These are phyloP conservation scores for Desmophyllum pertusum DNA, from an alignment of 92 coral and sea anemone genomes.

Conservation along the genomic window DNA sequence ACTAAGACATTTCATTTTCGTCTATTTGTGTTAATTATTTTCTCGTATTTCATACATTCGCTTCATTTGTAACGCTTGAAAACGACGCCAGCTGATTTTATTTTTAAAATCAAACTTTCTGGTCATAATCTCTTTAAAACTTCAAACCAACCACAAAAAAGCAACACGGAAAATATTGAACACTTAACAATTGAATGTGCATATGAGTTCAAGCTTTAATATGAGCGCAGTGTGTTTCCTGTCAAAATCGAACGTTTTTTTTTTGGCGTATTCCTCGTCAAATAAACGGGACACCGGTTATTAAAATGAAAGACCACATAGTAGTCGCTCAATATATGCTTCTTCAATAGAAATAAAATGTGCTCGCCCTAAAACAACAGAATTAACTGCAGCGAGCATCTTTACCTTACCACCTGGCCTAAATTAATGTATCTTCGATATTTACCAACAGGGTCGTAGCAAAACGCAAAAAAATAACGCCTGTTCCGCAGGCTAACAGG, in stretches of 20 bases:
- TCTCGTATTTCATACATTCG: not conserved
- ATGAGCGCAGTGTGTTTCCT: not conserved
- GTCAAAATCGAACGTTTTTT: not conserved
- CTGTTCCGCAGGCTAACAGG: no score
- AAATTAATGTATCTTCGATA: not conserved
- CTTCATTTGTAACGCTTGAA: not conserved
- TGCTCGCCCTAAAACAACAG: not conserved
- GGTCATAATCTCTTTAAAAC: not conserved
- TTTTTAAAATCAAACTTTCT: not conserved
- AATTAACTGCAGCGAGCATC: not conserved
- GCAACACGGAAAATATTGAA: not conserved
- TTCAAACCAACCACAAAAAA: not conserved
- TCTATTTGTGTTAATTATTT: not conserved
- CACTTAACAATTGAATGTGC: slow-evolving; percentile 7
- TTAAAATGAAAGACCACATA: not conserved
- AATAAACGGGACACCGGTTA: not conserved
- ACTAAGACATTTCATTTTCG: not conserved
- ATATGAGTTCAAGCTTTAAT: not conserved
- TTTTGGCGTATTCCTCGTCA: no score
- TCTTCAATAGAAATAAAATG: not conserved
- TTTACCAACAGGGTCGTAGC: slow-evolving; percentile 36
- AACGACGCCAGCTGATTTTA: not conserved
- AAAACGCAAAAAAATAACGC: no score
- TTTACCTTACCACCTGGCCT: not conserved
- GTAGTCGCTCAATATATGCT: not conserved